Conservation (phyloP, 2,888 invertebrate genomes). For the Steinernema scapterisci region DNA sequence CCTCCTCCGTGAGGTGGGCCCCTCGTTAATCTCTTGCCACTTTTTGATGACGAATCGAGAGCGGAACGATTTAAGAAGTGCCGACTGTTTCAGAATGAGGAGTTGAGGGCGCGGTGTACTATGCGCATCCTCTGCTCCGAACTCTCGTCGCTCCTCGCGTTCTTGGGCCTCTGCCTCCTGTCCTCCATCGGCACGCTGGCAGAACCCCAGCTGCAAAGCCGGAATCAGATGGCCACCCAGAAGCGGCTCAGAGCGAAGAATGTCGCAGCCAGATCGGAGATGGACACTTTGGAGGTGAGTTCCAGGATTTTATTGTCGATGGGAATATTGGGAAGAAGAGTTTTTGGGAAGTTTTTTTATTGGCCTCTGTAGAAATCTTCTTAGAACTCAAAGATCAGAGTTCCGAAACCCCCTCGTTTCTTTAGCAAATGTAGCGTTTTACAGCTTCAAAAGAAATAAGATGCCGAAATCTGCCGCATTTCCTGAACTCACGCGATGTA, state of each 20-base stretch:
- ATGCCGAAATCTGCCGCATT: too few relatives aligned
- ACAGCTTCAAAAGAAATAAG: too few relatives aligned
- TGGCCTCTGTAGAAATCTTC: too few relatives aligned
- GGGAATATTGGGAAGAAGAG: too few relatives aligned
- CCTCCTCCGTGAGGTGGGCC: background rate
- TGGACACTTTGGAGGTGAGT: constrained; percentile 78
- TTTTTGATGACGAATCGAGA: background rate
- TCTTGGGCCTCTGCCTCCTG: background rate
- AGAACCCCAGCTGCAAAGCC: background rate
- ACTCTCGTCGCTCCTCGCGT: constrained; percentile 7
- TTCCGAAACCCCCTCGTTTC: too few relatives aligned
- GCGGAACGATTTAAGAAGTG: background rate
- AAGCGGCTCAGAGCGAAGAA: constrained; percentile 22
- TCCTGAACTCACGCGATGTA: too few relatives aligned
- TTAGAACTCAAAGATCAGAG: too few relatives aligned
- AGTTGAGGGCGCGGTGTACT: constrained; percentile 22
- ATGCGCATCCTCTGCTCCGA: constrained; percentile 6
- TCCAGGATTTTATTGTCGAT: background rate
- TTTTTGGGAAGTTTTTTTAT: too few relatives aligned
- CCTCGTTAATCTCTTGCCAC: background rate
- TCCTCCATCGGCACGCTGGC: background rate
- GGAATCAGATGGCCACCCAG: background rate
- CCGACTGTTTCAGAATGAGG: constrained; percentile 27
- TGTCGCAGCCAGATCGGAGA: constrained; percentile 75
- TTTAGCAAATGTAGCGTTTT: too few relatives aligned